Percentiles rank a stretch among this genome's conserved stretches.
These are phyloP conservation scores for Aplocera efformata DNA, from an alignment of 2,888 invertebrate species.

Conservation along the genomic window DNA sequence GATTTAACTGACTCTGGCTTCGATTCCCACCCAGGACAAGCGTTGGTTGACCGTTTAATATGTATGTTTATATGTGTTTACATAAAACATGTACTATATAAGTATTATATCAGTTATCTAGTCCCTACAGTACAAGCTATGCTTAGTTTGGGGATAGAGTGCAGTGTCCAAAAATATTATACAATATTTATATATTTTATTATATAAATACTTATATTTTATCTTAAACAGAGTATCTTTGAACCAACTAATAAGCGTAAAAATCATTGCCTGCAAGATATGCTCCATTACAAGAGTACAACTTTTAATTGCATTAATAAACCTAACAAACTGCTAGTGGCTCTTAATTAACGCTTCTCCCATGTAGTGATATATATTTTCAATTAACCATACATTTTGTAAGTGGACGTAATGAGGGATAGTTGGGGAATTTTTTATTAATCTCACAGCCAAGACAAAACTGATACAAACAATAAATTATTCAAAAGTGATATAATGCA, in stretches of 20 bases:
- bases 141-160: not conserved
- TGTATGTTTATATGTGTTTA: not conserved
- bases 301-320: conserved; percentile 28
- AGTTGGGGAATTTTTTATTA: not conserved
- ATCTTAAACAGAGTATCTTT: conserved; percentile 4
- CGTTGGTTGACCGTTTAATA: too few relatives aligned
- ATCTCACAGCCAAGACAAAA: too few relatives aligned
- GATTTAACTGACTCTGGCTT: too few relatives aligned
- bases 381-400: conserved; percentile 44
- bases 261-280: conserved; percentile 11
- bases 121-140: not conserved
- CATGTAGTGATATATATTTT: conserved; percentile 48
- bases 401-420: conserved; percentile 12
- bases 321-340: conserved; percentile 24
- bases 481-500: too few relatives aligned
- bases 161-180: not conserved
- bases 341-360: conserved; percentile 60
- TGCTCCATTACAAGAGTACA: conserved; percentile 25
- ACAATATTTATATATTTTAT: too few relatives aligned
- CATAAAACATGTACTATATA: not conserved
- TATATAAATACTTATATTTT: not conserved
- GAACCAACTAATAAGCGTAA: conserved; percentile 13
- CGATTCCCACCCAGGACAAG: too few relatives aligned
- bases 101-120: too few relatives aligned
- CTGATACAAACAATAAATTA: too few relatives aligned